A percentile compares a stretch with the other conserved stretches of the same genome.
phyloP scores from a whole-genome alignment of 30 jellyfish, hydroid and myxozoan genomes.

The Aurelia aurita complex sp. Pacific region DNA sequence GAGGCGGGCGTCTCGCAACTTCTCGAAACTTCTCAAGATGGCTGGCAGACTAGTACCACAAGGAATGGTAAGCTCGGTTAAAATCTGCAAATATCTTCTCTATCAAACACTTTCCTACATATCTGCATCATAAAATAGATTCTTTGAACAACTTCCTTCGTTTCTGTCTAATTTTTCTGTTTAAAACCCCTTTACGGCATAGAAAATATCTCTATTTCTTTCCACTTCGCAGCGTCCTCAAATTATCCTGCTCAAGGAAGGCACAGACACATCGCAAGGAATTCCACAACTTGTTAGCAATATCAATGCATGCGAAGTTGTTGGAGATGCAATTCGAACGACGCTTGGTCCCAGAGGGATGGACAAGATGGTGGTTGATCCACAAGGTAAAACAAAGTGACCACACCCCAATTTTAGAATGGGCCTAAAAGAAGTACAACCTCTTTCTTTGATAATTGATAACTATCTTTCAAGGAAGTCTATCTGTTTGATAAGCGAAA shows the following conservation, averaged over 20 bases:
- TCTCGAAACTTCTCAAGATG: conserved; percentile 67
- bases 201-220: background rate
- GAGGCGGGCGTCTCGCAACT: conserved; percentile 13
- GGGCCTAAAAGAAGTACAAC: too few relatives aligned
- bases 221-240: conserved; percentile 84
- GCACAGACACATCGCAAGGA: conserved; percentile 99
- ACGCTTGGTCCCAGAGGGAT: conserved; percentile 99
- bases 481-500: too few relatives aligned
- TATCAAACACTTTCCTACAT: too few relatives aligned
- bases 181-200: background rate
- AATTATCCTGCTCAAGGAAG: conserved; percentile 94
- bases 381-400: conserved; percentile 39
- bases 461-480: too few relatives aligned
- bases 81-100: too few relatives aligned
- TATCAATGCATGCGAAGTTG: conserved; percentile 99
- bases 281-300: conserved; percentile 97
- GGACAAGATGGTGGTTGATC: conserved; percentile 98
- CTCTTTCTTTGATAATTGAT: too few relatives aligned
- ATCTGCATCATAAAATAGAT: too few relatives aligned
- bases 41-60: conserved; percentile 59
- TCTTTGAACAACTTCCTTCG: background rate
- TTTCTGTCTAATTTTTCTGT: background rate
- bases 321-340: conserved; percentile 98
- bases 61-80: conserved; percentile 42
- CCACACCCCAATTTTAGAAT: too few relatives aligned